These are phyloP conservation scores for Salvelinus sp. DNA, from an alignment of 2,113 vertebrate species.

Conservation along the genomic window DNA sequence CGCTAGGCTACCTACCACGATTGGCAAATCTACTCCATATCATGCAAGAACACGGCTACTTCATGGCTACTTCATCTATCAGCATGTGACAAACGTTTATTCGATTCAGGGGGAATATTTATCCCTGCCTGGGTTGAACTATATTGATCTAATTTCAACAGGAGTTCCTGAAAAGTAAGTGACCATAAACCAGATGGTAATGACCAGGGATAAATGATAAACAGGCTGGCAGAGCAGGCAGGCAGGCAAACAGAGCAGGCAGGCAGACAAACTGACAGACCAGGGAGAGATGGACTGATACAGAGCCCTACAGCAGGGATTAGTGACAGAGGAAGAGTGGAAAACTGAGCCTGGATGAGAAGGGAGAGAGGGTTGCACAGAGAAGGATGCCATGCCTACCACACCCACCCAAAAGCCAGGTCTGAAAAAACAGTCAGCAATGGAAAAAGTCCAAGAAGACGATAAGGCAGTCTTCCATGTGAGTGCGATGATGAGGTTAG, in stretches of 20 bases:
- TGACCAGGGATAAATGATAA: constrained; percentile 4
- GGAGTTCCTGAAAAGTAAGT: constrained; percentile 13
- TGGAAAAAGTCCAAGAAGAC: not conserved
- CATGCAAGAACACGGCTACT: not conserved
- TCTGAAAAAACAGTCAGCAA: not conserved
- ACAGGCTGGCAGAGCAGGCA: constrained; percentile 2
- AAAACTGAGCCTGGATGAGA: not conserved
- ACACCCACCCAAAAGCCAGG: not conserved
- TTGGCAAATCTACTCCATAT: not conserved
- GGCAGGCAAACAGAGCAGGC: not conserved
- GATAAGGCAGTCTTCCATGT: not conserved
- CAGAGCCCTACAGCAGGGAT: not conserved
- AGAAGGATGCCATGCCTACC: not conserved
- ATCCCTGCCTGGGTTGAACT: not conserved
- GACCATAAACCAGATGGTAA: constrained; percentile 27
- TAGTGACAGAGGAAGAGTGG: not conserved
- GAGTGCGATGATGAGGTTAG: not conserved
- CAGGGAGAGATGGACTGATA: not conserved
- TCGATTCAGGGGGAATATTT: not conserved
- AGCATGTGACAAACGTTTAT: not conserved
- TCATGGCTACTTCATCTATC: not conserved
- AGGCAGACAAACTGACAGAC: not conserved
- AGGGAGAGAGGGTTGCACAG: constrained; percentile 1
- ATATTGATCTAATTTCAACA: constrained; percentile 34
- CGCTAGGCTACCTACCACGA: no score